A percentile compares a stretch with the other conserved stretches of the same genome.
Conservation (phyloP, 2,888 invertebrate genomes). For the Megastigmus dorsalis region DNA sequence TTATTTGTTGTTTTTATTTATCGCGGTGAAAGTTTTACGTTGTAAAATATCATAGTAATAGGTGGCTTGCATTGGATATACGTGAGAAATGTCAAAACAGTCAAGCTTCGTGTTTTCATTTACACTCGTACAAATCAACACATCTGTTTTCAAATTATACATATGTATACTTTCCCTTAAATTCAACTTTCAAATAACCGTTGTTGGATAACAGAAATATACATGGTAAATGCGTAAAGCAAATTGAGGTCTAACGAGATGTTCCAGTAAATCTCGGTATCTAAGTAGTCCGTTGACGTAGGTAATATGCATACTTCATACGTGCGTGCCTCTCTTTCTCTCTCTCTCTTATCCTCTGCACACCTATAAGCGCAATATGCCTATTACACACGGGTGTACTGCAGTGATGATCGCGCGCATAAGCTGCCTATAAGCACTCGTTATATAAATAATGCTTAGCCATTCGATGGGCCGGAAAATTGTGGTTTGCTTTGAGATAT, state of each 20-base stretch:
- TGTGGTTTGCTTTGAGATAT: neutral
- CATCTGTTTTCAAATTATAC: neutral
- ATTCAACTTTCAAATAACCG: neutral
- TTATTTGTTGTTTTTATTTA: no score
- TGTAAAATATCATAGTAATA: no score
- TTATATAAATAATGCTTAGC: constrained; percentile 1
- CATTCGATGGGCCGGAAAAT: no score
- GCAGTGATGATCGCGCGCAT: neutral
- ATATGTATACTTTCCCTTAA: neutral
- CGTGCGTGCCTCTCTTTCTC: neutral
- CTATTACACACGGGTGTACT: no score
- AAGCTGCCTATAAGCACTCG: neutral
- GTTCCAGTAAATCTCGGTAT: neutral
- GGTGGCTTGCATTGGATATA: no score
- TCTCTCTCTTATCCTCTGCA: neutral
- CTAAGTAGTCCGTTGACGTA: neutral
- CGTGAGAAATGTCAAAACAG: no score
- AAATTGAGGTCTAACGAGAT: neutral
- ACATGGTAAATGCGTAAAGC: neutral
- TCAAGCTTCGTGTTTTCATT: no score
- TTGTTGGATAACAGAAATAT: neutral
- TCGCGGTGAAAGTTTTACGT: no score
- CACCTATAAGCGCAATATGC: no score
- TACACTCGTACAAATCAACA: neutral
- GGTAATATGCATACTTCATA: neutral